Evolutionary conservation across 2,113 vertebrate genomes (phyloP), one percentile per base, ranked within the genome.

Genomic region (Triplophysa tibetana): DNA sequence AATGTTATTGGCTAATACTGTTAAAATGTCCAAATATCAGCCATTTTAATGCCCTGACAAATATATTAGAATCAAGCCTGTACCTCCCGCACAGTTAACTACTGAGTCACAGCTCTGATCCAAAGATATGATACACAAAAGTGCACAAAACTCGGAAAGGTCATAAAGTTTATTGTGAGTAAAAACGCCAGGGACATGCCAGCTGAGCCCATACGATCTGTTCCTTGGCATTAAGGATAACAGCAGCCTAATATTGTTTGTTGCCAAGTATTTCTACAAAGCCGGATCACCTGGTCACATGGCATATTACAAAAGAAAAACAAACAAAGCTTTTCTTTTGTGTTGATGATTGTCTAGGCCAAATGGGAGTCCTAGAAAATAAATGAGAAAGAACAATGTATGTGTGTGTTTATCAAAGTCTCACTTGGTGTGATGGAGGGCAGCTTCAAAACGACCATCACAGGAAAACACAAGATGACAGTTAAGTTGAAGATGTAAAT

Each of bases 391-490:
- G 5, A 52, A 16, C 12, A 14, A 16, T 14, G 2, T 56, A 56
- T 58, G 54, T 58, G 54, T 58, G 19, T 58, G 19, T 58, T 58
- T 58, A 7, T 45, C 43, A 45, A 45, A 45, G 43, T 43, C 69
- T 75, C 89, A 96, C 96, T 94, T 93, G 95, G 93, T 24, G 95
- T 96, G 82, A 95, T 86, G 70, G 94, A 95, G 33, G 90, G 86
- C 6, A 96, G 89, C 33, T 87, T 43, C 23, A 96, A 90, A 24
- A 95, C 91, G 82, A 95, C 92, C 3, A 88, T 86, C 19, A 90
- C 91, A 0, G 96, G 95, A 83, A 96, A 93, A 78, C 90, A 94
- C 69, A 97, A 88, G 52, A 95, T 78, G 66, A 86, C 56, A 48
- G 87, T 65, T 79, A 96, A 85, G 88, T 95, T 95, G 85, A 90